Percentiles rank a stretch among this genome's conserved stretches.
Conservation (phyloP, 2,888 invertebrate genomes). For the Mactromeris polynyma region DNA sequence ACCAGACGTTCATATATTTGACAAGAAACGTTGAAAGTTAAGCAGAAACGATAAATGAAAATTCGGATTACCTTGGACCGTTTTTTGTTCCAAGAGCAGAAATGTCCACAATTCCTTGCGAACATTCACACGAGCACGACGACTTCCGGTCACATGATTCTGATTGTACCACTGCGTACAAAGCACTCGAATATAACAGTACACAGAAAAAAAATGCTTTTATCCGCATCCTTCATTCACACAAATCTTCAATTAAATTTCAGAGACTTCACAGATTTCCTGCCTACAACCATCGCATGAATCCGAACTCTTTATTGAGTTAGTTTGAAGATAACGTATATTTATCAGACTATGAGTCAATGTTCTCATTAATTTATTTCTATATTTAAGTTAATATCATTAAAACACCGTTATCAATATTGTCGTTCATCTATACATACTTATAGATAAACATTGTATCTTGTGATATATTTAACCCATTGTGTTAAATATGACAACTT, state of each 20-base stretch:
- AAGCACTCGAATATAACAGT: neutral
- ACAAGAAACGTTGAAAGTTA: no score
- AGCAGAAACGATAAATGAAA: no score
- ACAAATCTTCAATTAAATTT: neutral
- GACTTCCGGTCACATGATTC: conserved; percentile 55
- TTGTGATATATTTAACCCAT: no score
- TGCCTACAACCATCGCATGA: neutral
- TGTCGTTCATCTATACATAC: no score
- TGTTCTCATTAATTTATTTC: no score
- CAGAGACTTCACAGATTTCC: no score
- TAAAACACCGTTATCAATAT: no score
- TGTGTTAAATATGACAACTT: no score
- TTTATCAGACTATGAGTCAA: no score
- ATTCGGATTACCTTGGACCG: conserved; percentile 53
- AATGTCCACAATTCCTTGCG: conserved; percentile 54
- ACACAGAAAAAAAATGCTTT: neutral
- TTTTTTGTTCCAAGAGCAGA: conserved; percentile 36
- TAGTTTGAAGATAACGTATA: neutral
- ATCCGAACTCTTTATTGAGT: neutral
- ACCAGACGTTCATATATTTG: no score
- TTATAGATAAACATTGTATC: no score
- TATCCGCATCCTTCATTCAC: neutral
- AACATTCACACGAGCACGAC: conserved; percentile 65
- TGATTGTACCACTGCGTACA: neutral
- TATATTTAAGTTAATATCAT: no score